These are phyloP conservation scores for Adoxophyes honmai DNA, from an alignment of 1,140 invertebrate species.

Conservation along the genomic window DNA sequence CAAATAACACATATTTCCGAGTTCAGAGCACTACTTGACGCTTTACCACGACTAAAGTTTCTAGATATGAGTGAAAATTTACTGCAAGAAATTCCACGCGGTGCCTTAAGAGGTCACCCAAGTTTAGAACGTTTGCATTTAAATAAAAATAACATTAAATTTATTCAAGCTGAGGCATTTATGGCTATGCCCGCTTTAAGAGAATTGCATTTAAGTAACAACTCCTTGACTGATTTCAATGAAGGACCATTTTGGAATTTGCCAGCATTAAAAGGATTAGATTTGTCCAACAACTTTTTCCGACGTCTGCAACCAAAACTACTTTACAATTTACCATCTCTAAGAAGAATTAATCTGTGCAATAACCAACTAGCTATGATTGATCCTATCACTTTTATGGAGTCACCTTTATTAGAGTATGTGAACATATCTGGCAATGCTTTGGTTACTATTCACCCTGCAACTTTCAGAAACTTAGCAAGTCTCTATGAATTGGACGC, in stretches of 20 bases:
- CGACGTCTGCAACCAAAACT: conserved; percentile 83
- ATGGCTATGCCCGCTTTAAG: conserved; percentile 88
- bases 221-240: conserved; percentile 82
- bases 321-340: conserved; percentile 84
- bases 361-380: conserved; percentile 85
- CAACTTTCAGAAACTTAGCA: conserved; percentile 84
- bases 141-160: conserved; percentile 86
- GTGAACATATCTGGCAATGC: conserved; percentile 88
- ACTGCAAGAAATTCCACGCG: conserved; percentile 85
- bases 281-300: conserved; percentile 88
- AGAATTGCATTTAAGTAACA: conserved; percentile 88
- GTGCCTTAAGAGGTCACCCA: conserved; percentile 85
- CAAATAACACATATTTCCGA: conserved; percentile 85
- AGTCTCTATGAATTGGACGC: conserved; percentile 88
- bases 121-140: conserved; percentile 88
- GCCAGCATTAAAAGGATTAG: conserved; percentile 88
- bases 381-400: conserved; percentile 84
- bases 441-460: conserved; percentile 81
- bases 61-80: conserved; percentile 88
- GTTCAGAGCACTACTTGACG: conserved; percentile 83
- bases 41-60: conserved; percentile 85
- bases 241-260: conserved; percentile 88
- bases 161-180: conserved; percentile 86
- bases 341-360: conserved; percentile 88
- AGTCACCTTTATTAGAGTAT: conserved; percentile 84